phyloP scores from a whole-genome alignment of 2,797 vertebrate genomes.

The Esox masquinongy region DNA sequence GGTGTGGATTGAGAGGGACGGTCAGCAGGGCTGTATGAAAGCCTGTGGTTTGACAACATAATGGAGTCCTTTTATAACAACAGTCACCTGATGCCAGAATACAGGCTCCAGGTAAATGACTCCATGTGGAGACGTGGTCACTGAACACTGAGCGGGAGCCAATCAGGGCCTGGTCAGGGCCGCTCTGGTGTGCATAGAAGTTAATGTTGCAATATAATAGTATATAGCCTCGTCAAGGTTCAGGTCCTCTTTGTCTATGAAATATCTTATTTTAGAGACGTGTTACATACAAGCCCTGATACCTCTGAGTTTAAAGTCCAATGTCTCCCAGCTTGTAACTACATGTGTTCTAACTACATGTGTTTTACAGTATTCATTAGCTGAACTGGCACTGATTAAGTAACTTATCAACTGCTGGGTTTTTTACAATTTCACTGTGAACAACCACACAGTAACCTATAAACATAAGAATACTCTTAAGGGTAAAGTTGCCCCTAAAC shows the following conservation, averaged over 20 bases:
- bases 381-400: no score
- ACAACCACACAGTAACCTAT: neutral
- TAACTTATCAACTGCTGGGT: no score
- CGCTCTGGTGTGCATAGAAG: neutral
- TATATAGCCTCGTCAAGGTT: neutral
- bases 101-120: neutral
- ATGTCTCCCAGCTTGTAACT: neutral
- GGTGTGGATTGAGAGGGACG: constrained; percentile 24
- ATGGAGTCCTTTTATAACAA: constrained; percentile 62
- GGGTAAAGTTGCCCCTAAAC: neutral
- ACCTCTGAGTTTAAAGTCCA: no score
- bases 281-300: no score
- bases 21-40: constrained; percentile 20
- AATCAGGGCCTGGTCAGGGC: neutral
- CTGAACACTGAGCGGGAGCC: neutral
- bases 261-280: neutral
- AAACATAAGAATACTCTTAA: neutral
- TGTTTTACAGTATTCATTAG: no score
- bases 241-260: constrained; percentile 11
- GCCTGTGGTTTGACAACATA: constrained; percentile 44
- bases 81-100: constrained; percentile 51
- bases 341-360: neutral
- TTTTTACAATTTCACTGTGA: no score
- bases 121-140: neutral
- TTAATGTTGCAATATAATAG: constrained; percentile 1